Evolutionary conservation across 2,888 invertebrate species (phyloP), one percentile per base, ranked within the genome.

Genomic region (Harpalus rufipes): DNA sequence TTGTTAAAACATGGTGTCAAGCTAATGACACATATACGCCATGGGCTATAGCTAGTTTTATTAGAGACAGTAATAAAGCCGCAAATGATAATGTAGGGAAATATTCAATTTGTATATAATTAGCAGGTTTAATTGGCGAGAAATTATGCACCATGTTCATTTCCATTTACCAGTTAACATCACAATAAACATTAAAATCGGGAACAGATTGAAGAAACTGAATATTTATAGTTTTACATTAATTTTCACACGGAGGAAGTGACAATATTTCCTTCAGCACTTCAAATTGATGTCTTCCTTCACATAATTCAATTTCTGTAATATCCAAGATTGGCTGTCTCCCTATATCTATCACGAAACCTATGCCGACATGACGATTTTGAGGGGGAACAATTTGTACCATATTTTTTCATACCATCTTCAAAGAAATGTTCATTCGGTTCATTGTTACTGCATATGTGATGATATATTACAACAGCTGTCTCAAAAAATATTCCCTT

Each of bases 281-380:
- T 4, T 12, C 44, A 51, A 51, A 51, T 51, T 51, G 44, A 51
- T 12, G 12, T 51, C 44, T 12, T 51, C 44, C 44, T 51, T 51
- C 44, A 51, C 44, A 51, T 51, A 51, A 51, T 7, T n/a, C 39
- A 68, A 68, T 68, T 32, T 68, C 68, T 68, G 10, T 0, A 8
- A 68, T 16, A 0, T 14, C 14, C 16, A 14, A 16, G 16, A 14
- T 59, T 59, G 6, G 7, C 16, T 7, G 59, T 65, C 68, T 68
- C 32, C 14, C 63, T 51, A 12, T 51, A 12, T 63, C 39, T n/a
- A 25, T 39, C 25, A 68, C 68, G 14, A n/a, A 32, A 68, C 25
- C 68, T 32, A 68, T 14, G 68, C 14, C 32, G 68, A 68, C 39
- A 41, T 32, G 32, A 25, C 39, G 10, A 51, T 51, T 51, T 51